Conservation (phyloP, 2,113 vertebrate species). For the Saguinus midas region DNA sequence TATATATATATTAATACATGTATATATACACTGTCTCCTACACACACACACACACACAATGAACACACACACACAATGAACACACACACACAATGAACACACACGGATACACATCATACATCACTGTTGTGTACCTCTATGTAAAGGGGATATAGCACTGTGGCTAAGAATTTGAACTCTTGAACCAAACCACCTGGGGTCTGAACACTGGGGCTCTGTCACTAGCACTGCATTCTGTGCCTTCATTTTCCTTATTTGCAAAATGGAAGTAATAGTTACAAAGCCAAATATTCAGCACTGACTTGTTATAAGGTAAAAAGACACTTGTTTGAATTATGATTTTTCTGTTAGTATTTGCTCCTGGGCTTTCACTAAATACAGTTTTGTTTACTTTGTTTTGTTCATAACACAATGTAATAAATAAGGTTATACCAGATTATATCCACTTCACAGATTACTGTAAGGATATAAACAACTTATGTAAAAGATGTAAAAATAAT, state of each 20-base stretch:
- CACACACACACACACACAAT: background rate
- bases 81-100: background rate
- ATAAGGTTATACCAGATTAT: background rate
- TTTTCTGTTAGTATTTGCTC: slow-evolving; percentile 17
- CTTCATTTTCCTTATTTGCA: background rate
- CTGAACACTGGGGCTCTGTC: background rate
- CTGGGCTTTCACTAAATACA: background rate
- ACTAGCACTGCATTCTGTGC: background rate
- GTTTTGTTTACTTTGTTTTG: slow-evolving; percentile 17
- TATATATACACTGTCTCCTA: background rate
- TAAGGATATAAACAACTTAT: background rate
- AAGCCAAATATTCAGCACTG: background rate
- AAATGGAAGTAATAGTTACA: background rate
- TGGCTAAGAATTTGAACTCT: background rate
- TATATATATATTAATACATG: too few relatives aligned
- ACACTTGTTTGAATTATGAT: slow-evolving; percentile 16
- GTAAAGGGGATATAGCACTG: background rate
- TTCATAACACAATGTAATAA: slow-evolving; percentile 40
- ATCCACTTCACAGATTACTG: background rate
- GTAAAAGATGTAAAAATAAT: background rate
- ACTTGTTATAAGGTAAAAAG: slow-evolving; percentile 1
- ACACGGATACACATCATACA: background rate
- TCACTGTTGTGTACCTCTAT: background rate
- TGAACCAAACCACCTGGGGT: background rate
- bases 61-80: background rate